Conservation (phyloP, 2,888 invertebrate species). For the Epirrhoe tristata region DNA sequence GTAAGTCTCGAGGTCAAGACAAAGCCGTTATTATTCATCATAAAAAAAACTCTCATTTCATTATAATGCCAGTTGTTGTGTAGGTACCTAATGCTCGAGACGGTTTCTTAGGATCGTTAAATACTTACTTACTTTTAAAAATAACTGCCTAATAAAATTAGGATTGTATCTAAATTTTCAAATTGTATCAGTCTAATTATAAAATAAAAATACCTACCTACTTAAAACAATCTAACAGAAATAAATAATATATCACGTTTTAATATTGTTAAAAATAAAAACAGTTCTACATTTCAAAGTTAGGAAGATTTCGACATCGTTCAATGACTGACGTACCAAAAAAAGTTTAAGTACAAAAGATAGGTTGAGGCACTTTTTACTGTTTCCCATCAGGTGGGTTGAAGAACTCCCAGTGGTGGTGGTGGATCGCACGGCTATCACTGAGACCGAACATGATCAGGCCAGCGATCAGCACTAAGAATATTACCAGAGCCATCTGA, state of each 20-base stretch:
- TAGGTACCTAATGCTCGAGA: neutral
- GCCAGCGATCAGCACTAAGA: slow-evolving; percentile 91
- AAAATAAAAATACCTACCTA: neutral
- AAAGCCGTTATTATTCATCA: no score
- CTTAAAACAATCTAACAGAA: neutral
- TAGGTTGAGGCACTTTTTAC: slow-evolving; percentile 46
- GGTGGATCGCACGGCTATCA: slow-evolving; percentile 90
- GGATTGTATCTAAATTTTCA: neutral
- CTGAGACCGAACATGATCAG: slow-evolving; percentile 91
- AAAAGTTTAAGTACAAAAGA: neutral
- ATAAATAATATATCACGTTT: neutral
- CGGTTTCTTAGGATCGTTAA: neutral
- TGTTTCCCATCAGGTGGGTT: slow-evolving; percentile 90
- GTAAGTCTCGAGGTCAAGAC: no score
- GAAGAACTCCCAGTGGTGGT: slow-evolving; percentile 95
- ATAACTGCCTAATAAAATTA: neutral
- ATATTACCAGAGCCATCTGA: slow-evolving; percentile 91
- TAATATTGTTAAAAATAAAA: neutral
- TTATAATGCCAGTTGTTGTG: no score
- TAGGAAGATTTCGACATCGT: neutral
- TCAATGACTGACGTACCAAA: neutral
- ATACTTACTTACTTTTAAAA: neutral
- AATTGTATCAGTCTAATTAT: neutral
- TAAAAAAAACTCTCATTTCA: no score
- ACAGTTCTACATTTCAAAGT: neutral